Evolutionary conservation across 1,140 invertebrate species (phyloP).

Genomic region (Macrobrachium rosenbergii): DNA sequence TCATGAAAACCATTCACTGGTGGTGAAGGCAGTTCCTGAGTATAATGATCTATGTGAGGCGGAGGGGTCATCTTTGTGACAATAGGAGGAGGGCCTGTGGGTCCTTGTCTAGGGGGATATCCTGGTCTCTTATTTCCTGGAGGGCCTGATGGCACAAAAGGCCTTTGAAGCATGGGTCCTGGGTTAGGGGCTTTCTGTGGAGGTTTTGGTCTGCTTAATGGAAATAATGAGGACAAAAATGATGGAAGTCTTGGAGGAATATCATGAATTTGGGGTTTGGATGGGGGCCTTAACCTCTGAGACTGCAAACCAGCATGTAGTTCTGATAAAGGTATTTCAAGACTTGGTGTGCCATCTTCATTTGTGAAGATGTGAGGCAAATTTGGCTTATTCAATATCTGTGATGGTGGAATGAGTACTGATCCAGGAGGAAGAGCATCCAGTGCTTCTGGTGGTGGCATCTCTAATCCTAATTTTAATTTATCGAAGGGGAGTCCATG

Average conservation of each 20-base stretch:
- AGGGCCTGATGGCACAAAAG: neutral
- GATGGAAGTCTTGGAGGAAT: slow-evolving; percentile 37
- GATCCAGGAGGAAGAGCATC: slow-evolving; percentile 63
- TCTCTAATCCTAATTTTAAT: slow-evolving; percentile 55
- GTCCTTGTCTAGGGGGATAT: neutral
- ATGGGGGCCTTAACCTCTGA: slow-evolving; percentile 28
- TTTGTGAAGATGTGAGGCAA: slow-evolving; percentile 33
- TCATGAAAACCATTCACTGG: no score
- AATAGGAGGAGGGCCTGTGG: slow-evolving; percentile 46
- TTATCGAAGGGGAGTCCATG: slow-evolving; percentile 31
- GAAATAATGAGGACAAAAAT: slow-evolving; percentile 36
- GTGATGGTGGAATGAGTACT: slow-evolving; percentile 63
- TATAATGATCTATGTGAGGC: neutral
- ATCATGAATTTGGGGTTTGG: slow-evolving; percentile 31
- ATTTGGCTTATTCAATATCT: slow-evolving; percentile 51
- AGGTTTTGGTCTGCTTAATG: slow-evolving; percentile 9
- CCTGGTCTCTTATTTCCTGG: neutral
- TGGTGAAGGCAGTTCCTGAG: no score
- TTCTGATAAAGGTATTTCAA: slow-evolving; percentile 41
- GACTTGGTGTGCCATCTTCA: slow-evolving; percentile 10
- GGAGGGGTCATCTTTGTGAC: slow-evolving; percentile 45
- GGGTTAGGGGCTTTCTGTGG: neutral
- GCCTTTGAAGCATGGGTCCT: slow-evolving; percentile 4
- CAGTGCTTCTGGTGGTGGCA: slow-evolving; percentile 65
- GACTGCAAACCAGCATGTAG: slow-evolving; percentile 45